phyloP scores from a whole-genome alignment of 2,797 vertebrate species.

The Amphiprion clarkii region DNA sequence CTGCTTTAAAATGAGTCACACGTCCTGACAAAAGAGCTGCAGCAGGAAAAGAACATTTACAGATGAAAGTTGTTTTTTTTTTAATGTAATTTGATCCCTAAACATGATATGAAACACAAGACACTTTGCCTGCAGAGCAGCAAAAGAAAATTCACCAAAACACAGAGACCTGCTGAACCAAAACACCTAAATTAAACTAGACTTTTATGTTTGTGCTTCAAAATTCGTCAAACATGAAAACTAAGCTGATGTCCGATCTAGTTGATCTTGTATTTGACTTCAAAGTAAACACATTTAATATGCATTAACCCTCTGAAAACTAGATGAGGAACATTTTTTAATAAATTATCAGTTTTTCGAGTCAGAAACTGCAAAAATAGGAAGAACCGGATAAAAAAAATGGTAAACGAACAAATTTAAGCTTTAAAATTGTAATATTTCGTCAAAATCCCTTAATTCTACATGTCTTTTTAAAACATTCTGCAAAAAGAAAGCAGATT shows the following conservation, averaged over 20 bases:
- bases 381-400: too few species aligned
- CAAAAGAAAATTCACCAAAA: background rate
- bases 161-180: background rate
- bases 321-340: too few species aligned
- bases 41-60: background rate
- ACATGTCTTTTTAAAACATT: too few species aligned
- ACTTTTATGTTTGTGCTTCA: slow-evolving; percentile 7
- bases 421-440: too few species aligned
- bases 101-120: slow-evolving; percentile 6
- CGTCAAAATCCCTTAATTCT: too few species aligned
- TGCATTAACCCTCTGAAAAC: background rate
- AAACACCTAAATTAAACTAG: too few species aligned
- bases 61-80: slow-evolving; percentile 2
- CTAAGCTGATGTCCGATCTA: background rate
- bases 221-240: background rate
- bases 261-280: background rate
- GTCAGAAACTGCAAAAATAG: too few species aligned
- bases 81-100: background rate
- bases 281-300: background rate
- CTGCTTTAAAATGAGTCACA: slow-evolving; percentile 5
- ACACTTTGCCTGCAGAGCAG: background rate
- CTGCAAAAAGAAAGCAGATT: too few species aligned
- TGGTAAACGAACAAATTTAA: too few species aligned
- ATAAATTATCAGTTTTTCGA: too few species aligned
- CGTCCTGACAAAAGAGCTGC: background rate